Evolutionary conservation across 2,797 vertebrate genomes (phyloP), one percentile per base, ranked within the genome.

Genomic region (Fundulus diaphanus): DNA sequence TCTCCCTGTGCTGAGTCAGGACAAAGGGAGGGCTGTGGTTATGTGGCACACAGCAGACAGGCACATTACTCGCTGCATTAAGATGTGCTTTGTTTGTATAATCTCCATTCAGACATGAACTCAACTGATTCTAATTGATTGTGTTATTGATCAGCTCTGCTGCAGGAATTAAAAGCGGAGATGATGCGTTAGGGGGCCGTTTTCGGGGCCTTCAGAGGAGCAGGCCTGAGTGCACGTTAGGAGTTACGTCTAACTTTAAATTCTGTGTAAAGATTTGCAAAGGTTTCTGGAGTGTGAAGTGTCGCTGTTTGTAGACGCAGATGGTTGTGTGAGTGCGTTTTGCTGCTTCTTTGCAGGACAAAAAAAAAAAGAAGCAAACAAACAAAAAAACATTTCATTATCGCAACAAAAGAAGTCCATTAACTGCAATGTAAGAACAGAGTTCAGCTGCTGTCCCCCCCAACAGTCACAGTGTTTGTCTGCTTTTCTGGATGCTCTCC

Each of bases 381-480:
- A n/a, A n/a, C n/a, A n/a, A n/a, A 82, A 92, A 78, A 82, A 92
- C 93, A 93, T 95, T 95, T 95, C 94, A 95, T 95, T 95, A 96
- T 90, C 92, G 91, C 82, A 95, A 95, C 94, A 95, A 95, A 95
- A 95, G 94, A 94, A 94, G 93, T 87, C 93, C 94, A 95, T 95
- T 95, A 95, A 93, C 91, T 90, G 91, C 87, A 93, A 78, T 92
- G 89, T 94, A 94, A 95, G 89, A 92, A 92, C 83, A 92, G 90
- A 94, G 90, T 92, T 93, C 86, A 91, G 91, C 91, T 87, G 88
- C 85, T 90, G 89, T 92, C 90, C 91, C 54, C 54, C 88, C 90
- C 90, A n/a, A 74, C 87, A 88, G 90, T 94, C 89, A 87, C 92
- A 91, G 91, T 87, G 88, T 93, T 92, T 93, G 93, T 93, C 91